Evolutionary conservation across 2,888 invertebrate species (phyloP), one percentile per base, ranked within the genome.

Genomic region (Campaea margaritaria): DNA sequence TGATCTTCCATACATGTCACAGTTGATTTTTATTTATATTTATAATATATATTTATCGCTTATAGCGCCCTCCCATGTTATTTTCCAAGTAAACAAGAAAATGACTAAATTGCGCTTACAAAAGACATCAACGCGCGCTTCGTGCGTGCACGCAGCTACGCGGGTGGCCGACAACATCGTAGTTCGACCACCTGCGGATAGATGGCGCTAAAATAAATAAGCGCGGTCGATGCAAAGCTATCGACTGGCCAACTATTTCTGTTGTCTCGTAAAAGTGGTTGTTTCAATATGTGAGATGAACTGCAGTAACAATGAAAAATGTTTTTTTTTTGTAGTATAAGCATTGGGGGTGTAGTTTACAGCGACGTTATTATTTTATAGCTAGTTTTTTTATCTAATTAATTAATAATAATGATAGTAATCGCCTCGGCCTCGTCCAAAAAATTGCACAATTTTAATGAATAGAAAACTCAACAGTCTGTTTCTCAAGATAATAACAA

Each of bases 141-240:
- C 60, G 58, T 15, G 47, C 12, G 16, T 16, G 31, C 44, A 48
- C 53, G 51, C 51, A 44, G 14, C 56, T 41, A 58, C 68, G 71
- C 78, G 82, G 78, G 84, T 83, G 86, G 85, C 74, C 81, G 16
- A 45, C 56, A 47, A 64, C 73, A 68, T 72, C 68, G 73, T 60
- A 72, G 82, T 90, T 76, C 79, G 12, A 54, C 49, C 81, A 76
- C 75, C 72, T 81, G 82, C 75, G 72, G 65, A 64, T 78, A 91
- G 91, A 78, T 89, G 89, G 89, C 87, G 82, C 62, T 87, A 67
- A 66, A 66, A 67, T 52, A 34, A 64, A 57, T 49, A 56, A 46
- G 43, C 54, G 58, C 16, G 58, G 63, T 55, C 31, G 14, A 49
- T 62, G 52, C 45, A 51, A 51, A 36, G 13, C 45, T 58, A 39